These are phyloP conservation scores for Podarcis raffonei DNA, from an alignment of 2,113 vertebrate species.

Conservation along the genomic window DNA sequence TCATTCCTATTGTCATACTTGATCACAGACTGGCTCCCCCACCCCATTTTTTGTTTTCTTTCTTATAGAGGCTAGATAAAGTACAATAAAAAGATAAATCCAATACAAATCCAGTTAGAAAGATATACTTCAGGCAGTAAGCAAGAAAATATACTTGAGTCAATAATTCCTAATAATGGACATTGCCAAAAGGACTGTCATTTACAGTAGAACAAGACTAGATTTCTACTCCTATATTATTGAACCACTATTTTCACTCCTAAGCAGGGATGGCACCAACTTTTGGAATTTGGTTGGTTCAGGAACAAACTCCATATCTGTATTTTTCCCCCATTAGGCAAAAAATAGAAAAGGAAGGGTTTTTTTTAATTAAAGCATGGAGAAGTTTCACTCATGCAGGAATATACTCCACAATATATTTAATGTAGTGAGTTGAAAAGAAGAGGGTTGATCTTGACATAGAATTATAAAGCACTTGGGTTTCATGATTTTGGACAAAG, in stretches of 20 bases:
- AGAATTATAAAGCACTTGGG: too few species aligned
- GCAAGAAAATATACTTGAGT: slow-evolving; percentile 13
- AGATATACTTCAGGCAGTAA: not conserved
- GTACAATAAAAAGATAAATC: slow-evolving; percentile 21
- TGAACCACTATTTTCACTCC: slow-evolving; percentile 18
- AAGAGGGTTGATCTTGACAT: too few species aligned
- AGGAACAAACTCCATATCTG: not conserved
- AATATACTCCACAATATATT: too few species aligned
- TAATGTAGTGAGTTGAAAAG: too few species aligned
- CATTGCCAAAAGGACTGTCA: not conserved
- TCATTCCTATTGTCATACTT: not conserved
- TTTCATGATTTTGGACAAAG: too few species aligned
- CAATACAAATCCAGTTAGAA: slow-evolving; percentile 13
- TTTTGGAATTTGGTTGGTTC: not conserved
- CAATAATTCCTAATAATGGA: slow-evolving; percentile 13
- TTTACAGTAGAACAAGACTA: slow-evolving; percentile 12
- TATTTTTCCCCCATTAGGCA: not conserved
- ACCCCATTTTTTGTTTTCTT: slow-evolving; percentile 7
- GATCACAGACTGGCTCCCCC: not conserved
- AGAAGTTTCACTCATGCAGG: too few species aligned
- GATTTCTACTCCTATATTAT: not conserved
- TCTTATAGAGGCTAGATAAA: not conserved
- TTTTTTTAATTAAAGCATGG: not conserved
- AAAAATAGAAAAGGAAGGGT: not conserved
- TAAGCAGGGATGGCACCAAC: slow-evolving; percentile 7